Percentiles rank a stretch among this genome's conserved stretches.
Evolutionary conservation across 2,888 invertebrate species (phyloP).

Genomic region (Oxycera nigricornis): DNA sequence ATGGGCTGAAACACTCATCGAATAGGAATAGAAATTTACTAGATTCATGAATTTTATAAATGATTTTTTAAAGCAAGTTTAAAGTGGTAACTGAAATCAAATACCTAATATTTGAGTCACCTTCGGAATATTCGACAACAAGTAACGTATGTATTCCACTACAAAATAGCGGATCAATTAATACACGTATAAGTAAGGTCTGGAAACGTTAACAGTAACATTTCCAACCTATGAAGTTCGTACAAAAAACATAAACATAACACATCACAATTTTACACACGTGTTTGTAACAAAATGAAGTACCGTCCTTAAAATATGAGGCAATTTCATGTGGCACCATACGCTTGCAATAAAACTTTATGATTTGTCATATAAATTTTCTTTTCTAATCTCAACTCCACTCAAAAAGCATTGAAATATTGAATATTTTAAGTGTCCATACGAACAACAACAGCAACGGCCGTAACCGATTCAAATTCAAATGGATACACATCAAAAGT

Average conservation of each 20-base stretch:
- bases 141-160: too few relatives aligned
- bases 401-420: not conserved
- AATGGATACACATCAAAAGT: conserved; percentile 8
- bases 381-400: not conserved
- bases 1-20: too few relatives aligned
- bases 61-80: too few relatives aligned
- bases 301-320: not conserved
- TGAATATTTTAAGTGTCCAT: conserved; percentile 1
- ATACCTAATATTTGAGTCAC: too few relatives aligned
- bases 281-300: not conserved
- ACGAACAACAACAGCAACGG: conserved; percentile 3
- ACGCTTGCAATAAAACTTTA: conserved; percentile 20
- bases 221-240: not conserved
- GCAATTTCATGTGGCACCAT: not conserved
- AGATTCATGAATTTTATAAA: too few relatives aligned
- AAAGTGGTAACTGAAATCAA: too few relatives aligned
- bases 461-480: not conserved
- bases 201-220: too few relatives aligned
- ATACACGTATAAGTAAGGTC: too few relatives aligned
- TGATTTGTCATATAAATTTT: conserved; percentile 11
- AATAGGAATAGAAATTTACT: too few relatives aligned
- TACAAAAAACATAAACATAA: not conserved
- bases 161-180: too few relatives aligned
- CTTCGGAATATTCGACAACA: too few relatives aligned
- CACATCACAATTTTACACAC: not conserved